A percentile compares a stretch with the other conserved stretches of the same genome.
phyloP scores from a whole-genome alignment of 2,888 invertebrate genomes.

The Cylloceria caligata region DNA sequence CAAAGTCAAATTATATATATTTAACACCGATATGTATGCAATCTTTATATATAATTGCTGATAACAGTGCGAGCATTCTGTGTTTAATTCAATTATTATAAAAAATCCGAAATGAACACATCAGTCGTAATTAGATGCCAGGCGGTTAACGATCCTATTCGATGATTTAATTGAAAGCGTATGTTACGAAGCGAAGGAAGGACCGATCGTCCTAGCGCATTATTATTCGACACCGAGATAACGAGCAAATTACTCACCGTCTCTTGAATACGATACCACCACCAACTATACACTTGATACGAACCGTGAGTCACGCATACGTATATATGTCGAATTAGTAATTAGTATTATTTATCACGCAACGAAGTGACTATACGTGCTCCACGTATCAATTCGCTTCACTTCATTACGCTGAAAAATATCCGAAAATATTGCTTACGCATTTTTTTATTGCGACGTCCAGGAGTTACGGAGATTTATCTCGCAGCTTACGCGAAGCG shows the following conservation, averaged over 20 bases:
- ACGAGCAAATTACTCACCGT: slow-evolving; percentile 38
- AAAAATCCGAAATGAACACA: not conserved
- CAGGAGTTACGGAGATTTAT: slow-evolving; percentile 11
- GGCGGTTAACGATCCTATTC: slow-evolving; percentile 35
- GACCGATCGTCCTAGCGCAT: not conserved
- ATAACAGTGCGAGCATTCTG: not conserved
- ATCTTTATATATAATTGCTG: not conserved
- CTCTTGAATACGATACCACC: slow-evolving; percentile 34
- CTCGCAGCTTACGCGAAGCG: slow-evolving; percentile 47
- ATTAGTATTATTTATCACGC: slow-evolving; percentile 46
- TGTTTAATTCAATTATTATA: not conserved
- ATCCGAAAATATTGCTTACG: too few relatives aligned
- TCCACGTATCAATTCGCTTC: slow-evolving; percentile 10
- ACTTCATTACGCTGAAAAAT: slow-evolving; percentile 26
- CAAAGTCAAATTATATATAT: not conserved
- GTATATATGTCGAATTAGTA: slow-evolving; percentile 20
- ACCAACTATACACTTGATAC: slow-evolving; percentile 19
- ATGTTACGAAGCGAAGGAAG: not conserved
- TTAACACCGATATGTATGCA: not conserved
- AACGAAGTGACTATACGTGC: slow-evolving; percentile 13
- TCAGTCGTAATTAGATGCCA: slow-evolving; percentile 40
- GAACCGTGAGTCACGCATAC: not conserved
- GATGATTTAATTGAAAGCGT: slow-evolving; percentile 19
- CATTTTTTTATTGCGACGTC: slow-evolving; percentile 37
- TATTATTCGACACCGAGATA: slow-evolving; percentile 53